Evolutionary conservation across 37 sponge, comb jelly and placozoan species (phyloP).

Genomic region (Dysidea cf. avara): DNA sequence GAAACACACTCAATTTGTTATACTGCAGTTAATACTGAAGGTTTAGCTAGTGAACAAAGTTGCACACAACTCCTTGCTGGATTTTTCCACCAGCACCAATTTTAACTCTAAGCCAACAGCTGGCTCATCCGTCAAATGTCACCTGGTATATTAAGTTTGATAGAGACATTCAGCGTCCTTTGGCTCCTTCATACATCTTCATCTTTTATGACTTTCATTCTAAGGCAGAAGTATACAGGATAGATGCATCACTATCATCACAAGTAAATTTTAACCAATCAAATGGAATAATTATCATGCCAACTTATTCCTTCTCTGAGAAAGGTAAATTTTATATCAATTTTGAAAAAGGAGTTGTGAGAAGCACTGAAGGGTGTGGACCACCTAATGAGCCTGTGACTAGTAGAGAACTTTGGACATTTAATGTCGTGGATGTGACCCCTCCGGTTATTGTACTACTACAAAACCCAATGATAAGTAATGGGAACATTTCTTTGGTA

Average conservation of each 20-base stretch:
- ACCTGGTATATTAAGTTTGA: conserved; percentile 22
- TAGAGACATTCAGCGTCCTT: too few species aligned
- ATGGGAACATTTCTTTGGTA: conserved; percentile 22
- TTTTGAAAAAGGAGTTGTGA: conserved; percentile 28
- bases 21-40: conserved; percentile 26
- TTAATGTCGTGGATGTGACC: conserved; percentile 34
- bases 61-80: conserved; percentile 30
- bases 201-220: conserved; percentile 17
- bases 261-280: conserved; percentile 4
- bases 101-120: not conserved
- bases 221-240: conserved; percentile 11
- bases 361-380: conserved; percentile 17
- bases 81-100: conserved; percentile 12
- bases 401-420: conserved; percentile 25
- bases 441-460: conserved; percentile 15
- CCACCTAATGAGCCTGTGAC: conserved; percentile 36
- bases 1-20: conserved; percentile 28
- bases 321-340: conserved; percentile 15
- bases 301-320: conserved; percentile 14
- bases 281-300: conserved; percentile 5
- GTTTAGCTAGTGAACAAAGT: conserved; percentile 25
- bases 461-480: conserved; percentile 7
- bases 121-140: conserved; percentile 17
- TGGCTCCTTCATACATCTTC: conserved; percentile 12
- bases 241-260: conserved; percentile 23